Base-by-base conservation (phyloP, 2,888 invertebrate species). In the Villa cingulata region DNA sequence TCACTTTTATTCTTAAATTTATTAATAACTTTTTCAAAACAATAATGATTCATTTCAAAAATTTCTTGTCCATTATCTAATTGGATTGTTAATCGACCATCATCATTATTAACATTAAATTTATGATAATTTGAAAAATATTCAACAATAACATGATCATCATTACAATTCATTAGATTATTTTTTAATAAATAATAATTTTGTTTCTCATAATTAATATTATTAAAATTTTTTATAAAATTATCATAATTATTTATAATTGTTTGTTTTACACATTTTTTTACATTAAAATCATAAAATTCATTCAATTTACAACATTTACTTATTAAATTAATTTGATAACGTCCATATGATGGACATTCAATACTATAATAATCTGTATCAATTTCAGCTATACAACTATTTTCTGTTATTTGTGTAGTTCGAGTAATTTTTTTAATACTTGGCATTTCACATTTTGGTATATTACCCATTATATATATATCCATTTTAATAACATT, bases 301-400 rank as follows among this genome's bases (percentile, higher is more conserved):
- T 60, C 59, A 17, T 60, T 59, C 29, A 54, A 52, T 16, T 62
- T 61, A 49, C 68, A 68, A 45, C 68, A 68, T 51, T 66, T 67
- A 40, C 60, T 58, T 39, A 66, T 56, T 43, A 60, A 42, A 16
- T 20, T 23, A 23, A 6, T 6, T 23, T 23, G 23, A 23, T 23
- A 23, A 23, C 1, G 3, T 12, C 37, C 18, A 12, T 18, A 20
- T 20, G 45, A 34, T 17, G 47, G 43, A 23, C 51, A 51, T 29
- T 45, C 47, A 4, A 51, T 17, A 4, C 47, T 46, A 36, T 43
- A 39, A 19, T 45, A 45, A 16, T 37, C 34, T 32, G 41, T 45
- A 45, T 51, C 41, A 16, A 39, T 18, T 16, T 44, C 38, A 12
- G 38, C 43, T n/a, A 51, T 32, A 23, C 51, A 51, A 47, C 48